phyloP scores from a whole-genome alignment of 2,113 vertebrate species.

The Halichoeres trimaculatus region DNA sequence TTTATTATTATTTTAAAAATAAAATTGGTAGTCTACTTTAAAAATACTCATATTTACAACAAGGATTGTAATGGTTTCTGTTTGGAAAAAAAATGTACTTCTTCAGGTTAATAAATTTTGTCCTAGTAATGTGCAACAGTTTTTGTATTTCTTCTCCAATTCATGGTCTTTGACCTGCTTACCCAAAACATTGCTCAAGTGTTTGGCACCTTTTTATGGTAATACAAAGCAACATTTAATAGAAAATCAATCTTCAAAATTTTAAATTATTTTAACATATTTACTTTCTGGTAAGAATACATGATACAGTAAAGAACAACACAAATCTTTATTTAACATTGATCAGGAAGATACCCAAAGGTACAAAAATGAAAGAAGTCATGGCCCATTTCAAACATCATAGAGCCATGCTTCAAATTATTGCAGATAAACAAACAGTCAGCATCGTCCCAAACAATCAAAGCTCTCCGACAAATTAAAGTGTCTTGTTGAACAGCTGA shows the following conservation, averaged over 20 bases:
- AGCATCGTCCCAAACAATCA: slow-evolving; percentile 40
- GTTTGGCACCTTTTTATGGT: not conserved
- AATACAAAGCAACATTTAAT: not conserved
- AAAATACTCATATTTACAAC: too few relatives aligned
- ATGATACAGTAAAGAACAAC: slow-evolving; percentile 57
- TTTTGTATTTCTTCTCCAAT: not conserved
- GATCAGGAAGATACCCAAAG: slow-evolving; percentile 73
- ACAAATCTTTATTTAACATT: slow-evolving; percentile 79
- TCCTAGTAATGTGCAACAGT: too few relatives aligned
- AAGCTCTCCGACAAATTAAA: slow-evolving; percentile 66
- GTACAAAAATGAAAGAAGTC: slow-evolving; percentile 70
- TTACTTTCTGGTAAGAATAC: slow-evolving; percentile 53
- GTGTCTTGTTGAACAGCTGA: slow-evolving; percentile 46
- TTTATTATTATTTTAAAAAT: too few relatives aligned
- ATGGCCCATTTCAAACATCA: slow-evolving; percentile 64
- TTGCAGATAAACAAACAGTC: slow-evolving; percentile 55
- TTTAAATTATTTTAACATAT: slow-evolving; percentile 24
- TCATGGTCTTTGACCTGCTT: not conserved
- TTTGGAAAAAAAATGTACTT: too few relatives aligned
- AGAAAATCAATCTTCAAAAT: not conserved
- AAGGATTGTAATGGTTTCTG: too few relatives aligned
- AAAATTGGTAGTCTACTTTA: too few relatives aligned
- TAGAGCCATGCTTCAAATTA: slow-evolving; percentile 78
- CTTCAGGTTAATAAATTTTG: too few relatives aligned
- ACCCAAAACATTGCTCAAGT: not conserved